Conservation (phyloP, 1,140 invertebrate genomes). For the Antheraea mylitta region DNA sequence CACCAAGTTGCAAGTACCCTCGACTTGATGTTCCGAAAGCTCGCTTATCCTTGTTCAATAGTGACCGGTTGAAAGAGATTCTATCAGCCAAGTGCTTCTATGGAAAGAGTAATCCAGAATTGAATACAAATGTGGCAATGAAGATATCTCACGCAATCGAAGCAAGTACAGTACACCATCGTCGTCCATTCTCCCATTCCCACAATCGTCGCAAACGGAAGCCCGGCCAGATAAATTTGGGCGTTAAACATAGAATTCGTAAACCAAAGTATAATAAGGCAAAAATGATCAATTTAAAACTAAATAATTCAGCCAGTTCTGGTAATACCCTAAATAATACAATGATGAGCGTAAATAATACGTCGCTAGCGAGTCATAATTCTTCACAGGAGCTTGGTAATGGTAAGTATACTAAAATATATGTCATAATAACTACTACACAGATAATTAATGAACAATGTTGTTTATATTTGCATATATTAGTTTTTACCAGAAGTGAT, state of each 20-base stretch:
- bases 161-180: slow-evolving; percentile 35
- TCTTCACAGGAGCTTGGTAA: slow-evolving; percentile 45
- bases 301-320: slow-evolving; percentile 22
- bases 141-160: slow-evolving; percentile 62
- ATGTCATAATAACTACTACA: too few relatives aligned
- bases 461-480: too few relatives aligned
- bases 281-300: slow-evolving; percentile 23
- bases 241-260: slow-evolving; percentile 78
- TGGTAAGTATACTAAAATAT: slow-evolving; percentile 30
- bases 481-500: too few relatives aligned
- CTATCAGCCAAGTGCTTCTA: slow-evolving; percentile 79
- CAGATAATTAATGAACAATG: too few relatives aligned
- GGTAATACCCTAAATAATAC: slow-evolving; percentile 31
- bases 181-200: slow-evolving; percentile 35
- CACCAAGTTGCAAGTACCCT: slow-evolving; percentile 54
- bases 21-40: slow-evolving; percentile 68
- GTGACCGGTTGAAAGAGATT: slow-evolving; percentile 63
- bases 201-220: slow-evolving; percentile 52
- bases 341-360: slow-evolving; percentile 38
- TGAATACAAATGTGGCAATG: slow-evolving; percentile 54
- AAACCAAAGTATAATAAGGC: slow-evolving; percentile 76
- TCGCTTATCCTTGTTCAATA: slow-evolving; percentile 66
- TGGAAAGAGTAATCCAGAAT: slow-evolving; percentile 69
- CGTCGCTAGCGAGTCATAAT: slow-evolving; percentile 48
- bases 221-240: slow-evolving; percentile 79